phyloP scores from a whole-genome alignment of 1,140 invertebrate genomes.

The Drosophila orosa region DNA sequence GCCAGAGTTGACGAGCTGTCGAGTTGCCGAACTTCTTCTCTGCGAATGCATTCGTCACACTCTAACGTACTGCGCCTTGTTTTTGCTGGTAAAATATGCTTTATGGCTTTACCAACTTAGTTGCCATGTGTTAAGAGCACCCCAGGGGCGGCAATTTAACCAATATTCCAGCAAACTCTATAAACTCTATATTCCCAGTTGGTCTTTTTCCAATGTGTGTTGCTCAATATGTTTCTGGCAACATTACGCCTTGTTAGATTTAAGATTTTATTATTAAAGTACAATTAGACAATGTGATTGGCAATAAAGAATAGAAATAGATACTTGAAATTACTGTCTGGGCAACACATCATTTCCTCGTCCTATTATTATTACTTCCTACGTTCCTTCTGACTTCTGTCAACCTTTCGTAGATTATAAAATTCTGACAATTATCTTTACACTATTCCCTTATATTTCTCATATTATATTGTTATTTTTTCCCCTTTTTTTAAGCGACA shows the following conservation, averaged over 20 bases:
- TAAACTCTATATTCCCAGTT: not conserved
- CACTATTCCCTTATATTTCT: slow-evolving; percentile 2
- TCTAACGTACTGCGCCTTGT: not conserved
- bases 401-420: not conserved
- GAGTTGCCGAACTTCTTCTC: slow-evolving; percentile 12
- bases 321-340: not conserved
- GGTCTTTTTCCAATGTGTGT: not conserved
- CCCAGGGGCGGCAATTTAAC: not conserved
- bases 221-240: not conserved
- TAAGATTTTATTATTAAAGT: not conserved
- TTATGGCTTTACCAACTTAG: not conserved
- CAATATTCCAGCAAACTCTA: not conserved
- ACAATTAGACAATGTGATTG: not conserved
- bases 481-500: not conserved
- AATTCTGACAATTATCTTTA: not conserved
- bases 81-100: not conserved
- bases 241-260: not conserved
- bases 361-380: no score
- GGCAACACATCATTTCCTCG: no score
- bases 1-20: slow-evolving; percentile 9
- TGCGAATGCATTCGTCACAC: slow-evolving; percentile 17
- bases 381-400: not conserved
- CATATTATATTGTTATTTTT: not conserved
- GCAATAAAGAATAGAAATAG: not conserved
- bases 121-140: not conserved